Percentiles rank a stretch among this genome's conserved stretches.
Evolutionary conservation across 2,113 vertebrate genomes (phyloP).

Genomic region (Piliocolobus tephrosceles): DNA sequence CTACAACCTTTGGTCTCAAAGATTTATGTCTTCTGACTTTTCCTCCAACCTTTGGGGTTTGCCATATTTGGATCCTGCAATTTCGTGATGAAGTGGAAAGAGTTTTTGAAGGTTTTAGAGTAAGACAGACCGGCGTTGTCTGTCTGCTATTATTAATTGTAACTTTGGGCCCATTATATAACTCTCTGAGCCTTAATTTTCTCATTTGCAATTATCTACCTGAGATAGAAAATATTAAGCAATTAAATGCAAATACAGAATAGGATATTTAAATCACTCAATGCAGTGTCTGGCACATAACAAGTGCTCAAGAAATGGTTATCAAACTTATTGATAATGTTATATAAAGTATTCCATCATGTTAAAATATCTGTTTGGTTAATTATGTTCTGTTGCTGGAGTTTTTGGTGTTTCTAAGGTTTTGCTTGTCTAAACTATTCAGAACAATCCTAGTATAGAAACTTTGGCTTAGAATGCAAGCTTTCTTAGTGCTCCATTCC

Average conservation of each 20-base stretch:
- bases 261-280: background rate
- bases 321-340: background rate
- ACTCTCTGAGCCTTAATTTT: background rate
- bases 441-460: background rate
- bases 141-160: background rate
- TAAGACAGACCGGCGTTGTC: background rate
- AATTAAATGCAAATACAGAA: background rate
- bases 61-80: background rate
- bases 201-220: background rate
- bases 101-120: background rate
- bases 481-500: background rate
- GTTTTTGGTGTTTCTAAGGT: background rate
- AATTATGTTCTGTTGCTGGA: background rate
- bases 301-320: background rate
- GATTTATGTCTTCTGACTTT: background rate
- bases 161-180: background rate
- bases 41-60: background rate
- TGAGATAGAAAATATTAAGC: background rate
- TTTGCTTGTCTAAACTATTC: background rate
- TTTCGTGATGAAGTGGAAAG: background rate
- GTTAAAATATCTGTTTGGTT: background rate
- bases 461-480: background rate
- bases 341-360: background rate
- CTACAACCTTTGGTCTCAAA: background rate
- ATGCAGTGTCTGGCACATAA: background rate